Percentiles rank a stretch among this genome's conserved stretches.
Evolutionary conservation across 2,797 vertebrate genomes (phyloP).

Genomic region (Bradypus variegatus): DNA sequence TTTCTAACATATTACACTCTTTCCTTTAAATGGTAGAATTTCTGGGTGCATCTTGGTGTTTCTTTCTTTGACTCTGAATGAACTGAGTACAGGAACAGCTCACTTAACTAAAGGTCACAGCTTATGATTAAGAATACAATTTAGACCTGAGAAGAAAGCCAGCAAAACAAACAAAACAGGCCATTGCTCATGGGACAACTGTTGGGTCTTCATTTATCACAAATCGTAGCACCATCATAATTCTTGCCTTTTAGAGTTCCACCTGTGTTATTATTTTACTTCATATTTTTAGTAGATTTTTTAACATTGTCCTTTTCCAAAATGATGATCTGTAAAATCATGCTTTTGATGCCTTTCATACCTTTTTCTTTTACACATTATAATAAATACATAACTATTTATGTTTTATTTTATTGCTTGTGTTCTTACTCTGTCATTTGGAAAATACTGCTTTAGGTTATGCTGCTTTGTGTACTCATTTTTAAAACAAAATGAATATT

Average conservation of each 20-base stretch:
- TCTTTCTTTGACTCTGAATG: conserved; percentile 21
- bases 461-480: not conserved
- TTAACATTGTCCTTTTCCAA: not conserved
- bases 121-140: conserved; percentile 17
- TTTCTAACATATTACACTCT: conserved; percentile 17
- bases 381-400: conserved; percentile 3
- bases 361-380: conserved; percentile 19
- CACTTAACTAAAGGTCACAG: not conserved
- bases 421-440: not conserved
- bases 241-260: conserved; percentile 2
- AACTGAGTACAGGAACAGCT: conserved; percentile 1
- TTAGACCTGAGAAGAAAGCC: conserved; percentile 24
- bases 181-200: conserved; percentile 5
- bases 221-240: not conserved
- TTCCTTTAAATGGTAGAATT: conserved; percentile 21
- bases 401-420: not conserved
- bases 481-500: conserved; percentile 27
- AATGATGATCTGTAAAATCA: not conserved
- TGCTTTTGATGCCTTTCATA: conserved; percentile 11
- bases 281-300: conserved; percentile 10
- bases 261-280: not conserved
- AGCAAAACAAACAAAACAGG: conserved; percentile 24
- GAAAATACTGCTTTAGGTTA: not conserved
- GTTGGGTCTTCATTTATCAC: not conserved
- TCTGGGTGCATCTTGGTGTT: conserved; percentile 27